phyloP scores from a whole-genome alignment of 2,797 vertebrate species.

The Microtus californicus region DNA sequence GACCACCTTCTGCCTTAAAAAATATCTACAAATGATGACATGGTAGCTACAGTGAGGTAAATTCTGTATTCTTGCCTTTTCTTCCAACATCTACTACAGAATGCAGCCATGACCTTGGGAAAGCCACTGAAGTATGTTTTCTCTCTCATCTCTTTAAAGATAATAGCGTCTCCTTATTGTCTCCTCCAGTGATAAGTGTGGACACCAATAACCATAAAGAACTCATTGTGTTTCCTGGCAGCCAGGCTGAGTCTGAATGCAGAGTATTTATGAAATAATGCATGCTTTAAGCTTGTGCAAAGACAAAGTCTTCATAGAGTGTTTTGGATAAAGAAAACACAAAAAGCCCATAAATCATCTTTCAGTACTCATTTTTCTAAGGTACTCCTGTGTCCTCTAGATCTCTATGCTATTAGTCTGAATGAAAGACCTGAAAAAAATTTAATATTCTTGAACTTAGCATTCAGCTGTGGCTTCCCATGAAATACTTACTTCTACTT shows the following conservation, averaged over 20 bases:
- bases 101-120: slow-evolving; percentile 67
- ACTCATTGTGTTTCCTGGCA: slow-evolving; percentile 46
- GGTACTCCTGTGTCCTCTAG: not conserved
- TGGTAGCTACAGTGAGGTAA: slow-evolving; percentile 52
- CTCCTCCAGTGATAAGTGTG: slow-evolving; percentile 60
- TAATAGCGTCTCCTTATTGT: slow-evolving; percentile 70
- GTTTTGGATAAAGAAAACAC: slow-evolving; percentile 57
- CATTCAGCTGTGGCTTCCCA: slow-evolving; percentile 49
- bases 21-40: slow-evolving; percentile 10
- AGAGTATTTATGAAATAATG: slow-evolving; percentile 60
- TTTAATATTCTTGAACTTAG: slow-evolving; percentile 6
- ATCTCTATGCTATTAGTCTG: not conserved
- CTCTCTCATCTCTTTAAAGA: slow-evolving; percentile 67
- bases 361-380: slow-evolving; percentile 31
- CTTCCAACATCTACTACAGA: not conserved
- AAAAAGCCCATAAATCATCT: not conserved
- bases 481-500: slow-evolving; percentile 70
- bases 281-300: not conserved
- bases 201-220: slow-evolving; percentile 64
- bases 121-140: slow-evolving; percentile 44
- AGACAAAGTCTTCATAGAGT: slow-evolving; percentile 33
- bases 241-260: slow-evolving; percentile 19
- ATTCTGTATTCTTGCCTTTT: not conserved
- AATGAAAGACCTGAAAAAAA: not conserved
- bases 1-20: slow-evolving; percentile 38